Conservation (phyloP, 2,797 vertebrate species). For the Aselliscus stoliczkanus region DNA sequence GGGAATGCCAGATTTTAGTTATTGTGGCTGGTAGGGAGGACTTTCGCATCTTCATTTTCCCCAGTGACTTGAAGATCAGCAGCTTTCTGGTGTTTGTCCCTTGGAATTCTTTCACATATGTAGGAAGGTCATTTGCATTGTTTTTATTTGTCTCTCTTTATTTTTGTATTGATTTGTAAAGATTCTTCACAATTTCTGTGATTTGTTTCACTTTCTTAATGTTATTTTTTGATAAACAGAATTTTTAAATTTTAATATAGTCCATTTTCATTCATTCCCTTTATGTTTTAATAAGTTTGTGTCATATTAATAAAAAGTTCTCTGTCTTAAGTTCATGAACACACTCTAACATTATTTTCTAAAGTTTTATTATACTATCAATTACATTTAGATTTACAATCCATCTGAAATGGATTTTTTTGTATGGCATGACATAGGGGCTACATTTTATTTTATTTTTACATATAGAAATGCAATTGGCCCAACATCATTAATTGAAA, state of each 20-base stretch:
- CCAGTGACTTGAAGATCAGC: too few relatives aligned
- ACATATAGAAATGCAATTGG: neutral
- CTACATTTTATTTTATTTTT: neutral
- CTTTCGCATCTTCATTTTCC: neutral
- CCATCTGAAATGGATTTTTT: neutral
- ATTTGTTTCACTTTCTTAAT: neutral
- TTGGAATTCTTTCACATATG: too few relatives aligned
- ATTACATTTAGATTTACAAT: neutral
- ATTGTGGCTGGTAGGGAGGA: neutral
- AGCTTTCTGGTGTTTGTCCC: too few relatives aligned
- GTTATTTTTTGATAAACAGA: neutral
- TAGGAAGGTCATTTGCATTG: too few relatives aligned
- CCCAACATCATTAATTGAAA: neutral
- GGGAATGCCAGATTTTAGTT: neutral
- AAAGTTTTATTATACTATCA: neutral
- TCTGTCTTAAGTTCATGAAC: neutral
- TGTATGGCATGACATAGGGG: neutral
- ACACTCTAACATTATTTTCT: neutral
- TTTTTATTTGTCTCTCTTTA: neutral
- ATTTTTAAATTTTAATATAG: neutral
- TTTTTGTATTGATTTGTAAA: neutral
- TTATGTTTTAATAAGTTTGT: neutral
- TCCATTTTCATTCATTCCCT: neutral
- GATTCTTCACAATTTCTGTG: neutral
- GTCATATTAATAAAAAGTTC: neutral